Percentiles rank a stretch among this genome's conserved stretches.
phyloP scores from a whole-genome alignment of 2,113 vertebrate species.

The Rhabdomys dilectus region DNA sequence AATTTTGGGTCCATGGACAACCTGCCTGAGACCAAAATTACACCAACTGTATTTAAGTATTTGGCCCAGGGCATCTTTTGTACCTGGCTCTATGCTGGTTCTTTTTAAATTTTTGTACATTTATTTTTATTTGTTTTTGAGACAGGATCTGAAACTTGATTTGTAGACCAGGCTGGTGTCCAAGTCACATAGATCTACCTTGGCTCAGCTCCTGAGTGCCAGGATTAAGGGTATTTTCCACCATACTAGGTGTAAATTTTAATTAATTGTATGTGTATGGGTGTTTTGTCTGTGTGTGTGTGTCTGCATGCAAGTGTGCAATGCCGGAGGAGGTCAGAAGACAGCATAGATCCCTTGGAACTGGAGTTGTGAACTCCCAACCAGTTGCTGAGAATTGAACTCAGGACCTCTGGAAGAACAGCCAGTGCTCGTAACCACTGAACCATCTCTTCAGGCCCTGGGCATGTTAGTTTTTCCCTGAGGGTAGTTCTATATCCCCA shows the following conservation, averaged over 20 bases:
- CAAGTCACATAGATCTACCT: not conserved
- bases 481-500: not conserved
- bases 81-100: not conserved
- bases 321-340: not conserved
- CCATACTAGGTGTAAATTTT: not conserved
- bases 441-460: not conserved
- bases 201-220: not conserved
- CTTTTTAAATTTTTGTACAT: not conserved
- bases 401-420: not conserved
- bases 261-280: no score
- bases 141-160: not conserved
- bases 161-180: not conserved
- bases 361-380: not conserved
- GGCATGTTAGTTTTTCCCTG: not conserved
- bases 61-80: not conserved
- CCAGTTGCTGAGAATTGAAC: not conserved
- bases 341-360: not conserved
- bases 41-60: not conserved
- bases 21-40: not conserved
- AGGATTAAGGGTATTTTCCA: not conserved
- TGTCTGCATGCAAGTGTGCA: not conserved
- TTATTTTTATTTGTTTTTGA: not conserved
- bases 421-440: not conserved
- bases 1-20: slow-evolving; percentile 2
- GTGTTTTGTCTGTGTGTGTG: not conserved